These are phyloP conservation scores for Mixornis gularis DNA, from an alignment of 2,113 vertebrate genomes.

Conservation along the genomic window DNA sequence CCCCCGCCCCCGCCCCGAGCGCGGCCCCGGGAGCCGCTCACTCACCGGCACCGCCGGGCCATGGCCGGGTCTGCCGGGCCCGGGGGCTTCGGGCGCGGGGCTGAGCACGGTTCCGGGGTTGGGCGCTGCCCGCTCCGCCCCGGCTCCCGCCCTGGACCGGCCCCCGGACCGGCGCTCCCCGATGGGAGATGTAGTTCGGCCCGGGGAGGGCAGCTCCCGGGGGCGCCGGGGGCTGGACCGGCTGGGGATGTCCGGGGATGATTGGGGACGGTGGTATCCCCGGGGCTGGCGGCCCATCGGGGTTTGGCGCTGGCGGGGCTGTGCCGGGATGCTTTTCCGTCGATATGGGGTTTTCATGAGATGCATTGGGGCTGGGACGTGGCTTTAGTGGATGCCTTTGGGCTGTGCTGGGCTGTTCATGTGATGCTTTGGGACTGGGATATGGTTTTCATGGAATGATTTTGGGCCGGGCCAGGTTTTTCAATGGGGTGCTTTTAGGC, in stretches of 20 bases:
- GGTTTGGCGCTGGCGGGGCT: not conserved
- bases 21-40: not conserved
- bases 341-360: not conserved
- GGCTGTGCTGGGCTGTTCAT: not conserved
- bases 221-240: not conserved
- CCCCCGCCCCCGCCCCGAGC: not conserved
- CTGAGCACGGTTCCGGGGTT: not conserved
- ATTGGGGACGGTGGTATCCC: accelerated
- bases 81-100: not conserved
- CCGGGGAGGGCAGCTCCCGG: not conserved
- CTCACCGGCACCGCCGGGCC: not conserved
- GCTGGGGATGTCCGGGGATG: not conserved
- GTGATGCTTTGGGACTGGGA: not conserved
- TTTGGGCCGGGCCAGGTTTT: not conserved
- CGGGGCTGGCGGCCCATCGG: no score
- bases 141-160: not conserved
- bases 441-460: not conserved
- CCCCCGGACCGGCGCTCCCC: not conserved
- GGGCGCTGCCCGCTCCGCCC: not conserved
- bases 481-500: not conserved
- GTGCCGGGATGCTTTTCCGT: no score
- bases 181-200: not conserved
- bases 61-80: not conserved
- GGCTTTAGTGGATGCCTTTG: not conserved
- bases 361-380: no score